Percentiles rank a stretch among this genome's conserved stretches.
These are phyloP conservation scores for Folsomia candida DNA, from an alignment of 2,888 invertebrate species.

Conservation along the genomic window DNA sequence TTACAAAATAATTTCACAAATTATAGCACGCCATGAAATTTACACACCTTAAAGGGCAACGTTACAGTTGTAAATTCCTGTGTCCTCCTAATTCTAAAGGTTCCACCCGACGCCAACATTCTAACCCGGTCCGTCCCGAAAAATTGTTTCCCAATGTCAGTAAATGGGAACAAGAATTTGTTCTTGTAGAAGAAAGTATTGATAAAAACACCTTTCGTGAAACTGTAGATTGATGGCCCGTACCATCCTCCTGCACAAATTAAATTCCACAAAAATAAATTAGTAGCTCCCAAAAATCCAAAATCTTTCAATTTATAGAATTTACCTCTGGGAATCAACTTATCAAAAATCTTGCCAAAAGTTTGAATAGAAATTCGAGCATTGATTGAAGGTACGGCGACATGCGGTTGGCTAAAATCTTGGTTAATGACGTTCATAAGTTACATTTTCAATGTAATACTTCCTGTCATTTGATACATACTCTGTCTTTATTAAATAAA, in stretches of 20 bases:
- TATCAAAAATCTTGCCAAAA: conserved; percentile 40
- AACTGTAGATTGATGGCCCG: conserved; percentile 39
- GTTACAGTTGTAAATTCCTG: conserved; percentile 39
- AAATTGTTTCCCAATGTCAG: conserved; percentile 33
- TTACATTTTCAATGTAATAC: no score
- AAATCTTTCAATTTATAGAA: no score
- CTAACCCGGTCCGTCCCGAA: conserved; percentile 39
- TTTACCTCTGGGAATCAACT: conserved; percentile 44
- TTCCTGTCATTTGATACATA: no score
- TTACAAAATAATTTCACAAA: background rate
- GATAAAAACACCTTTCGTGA: conserved; percentile 43
- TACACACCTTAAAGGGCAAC: conserved; percentile 41
- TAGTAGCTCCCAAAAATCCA: background rate
- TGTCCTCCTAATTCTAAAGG: conserved; percentile 30
- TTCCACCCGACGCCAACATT: conserved; percentile 43
- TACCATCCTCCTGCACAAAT: conserved; percentile 43
- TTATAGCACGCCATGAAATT: background rate
- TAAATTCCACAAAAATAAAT: conserved; percentile 1
- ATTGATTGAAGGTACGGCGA: conserved; percentile 42
- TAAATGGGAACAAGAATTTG: conserved; percentile 35
- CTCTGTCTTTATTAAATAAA: no score
- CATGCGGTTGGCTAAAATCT: conserved; percentile 41
- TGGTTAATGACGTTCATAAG: no score
- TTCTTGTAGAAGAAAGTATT: conserved; percentile 45
- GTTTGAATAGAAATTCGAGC: conserved; percentile 43